phyloP scores from a whole-genome alignment of 2,888 invertebrate genomes.

The Hoplodrina blanda region DNA sequence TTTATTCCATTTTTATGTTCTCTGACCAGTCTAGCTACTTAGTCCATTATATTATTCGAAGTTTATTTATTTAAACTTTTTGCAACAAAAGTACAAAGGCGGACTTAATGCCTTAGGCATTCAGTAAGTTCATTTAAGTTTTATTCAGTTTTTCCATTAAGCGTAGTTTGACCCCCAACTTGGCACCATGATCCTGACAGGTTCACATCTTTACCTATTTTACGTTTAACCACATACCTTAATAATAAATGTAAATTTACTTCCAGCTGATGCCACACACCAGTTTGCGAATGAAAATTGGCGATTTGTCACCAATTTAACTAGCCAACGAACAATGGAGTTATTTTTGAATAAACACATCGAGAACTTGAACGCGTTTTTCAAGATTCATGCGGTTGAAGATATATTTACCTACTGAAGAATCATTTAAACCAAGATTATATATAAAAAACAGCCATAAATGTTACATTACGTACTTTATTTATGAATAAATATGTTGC shows the following conservation, averaged over 20 bases:
- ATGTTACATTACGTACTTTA: neutral
- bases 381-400: neutral
- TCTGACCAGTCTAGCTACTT: too few species aligned
- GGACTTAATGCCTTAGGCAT: too few species aligned
- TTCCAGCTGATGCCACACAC: constrained; percentile 32
- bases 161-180: too few species aligned
- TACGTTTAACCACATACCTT: neutral
- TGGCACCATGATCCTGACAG: too few species aligned
- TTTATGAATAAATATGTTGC: neutral
- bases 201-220: too few species aligned
- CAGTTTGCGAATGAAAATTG: constrained; percentile 16
- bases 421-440: neutral
- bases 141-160: too few species aligned
- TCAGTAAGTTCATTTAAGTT: too few species aligned
- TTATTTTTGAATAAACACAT: constrained; percentile 16
- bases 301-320: neutral
- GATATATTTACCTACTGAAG: neutral
- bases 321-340: neutral
- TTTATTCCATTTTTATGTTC: too few species aligned
- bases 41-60: too few species aligned
- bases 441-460: too few species aligned
- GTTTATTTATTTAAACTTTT: too few species aligned
- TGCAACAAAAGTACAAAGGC: too few species aligned
- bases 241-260: neutral
- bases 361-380: constrained; percentile 1